Evolutionary conservation across 2,888 invertebrate species (phyloP), one percentile per base, ranked within the genome.

Genomic region (Amaurobius ferox): DNA sequence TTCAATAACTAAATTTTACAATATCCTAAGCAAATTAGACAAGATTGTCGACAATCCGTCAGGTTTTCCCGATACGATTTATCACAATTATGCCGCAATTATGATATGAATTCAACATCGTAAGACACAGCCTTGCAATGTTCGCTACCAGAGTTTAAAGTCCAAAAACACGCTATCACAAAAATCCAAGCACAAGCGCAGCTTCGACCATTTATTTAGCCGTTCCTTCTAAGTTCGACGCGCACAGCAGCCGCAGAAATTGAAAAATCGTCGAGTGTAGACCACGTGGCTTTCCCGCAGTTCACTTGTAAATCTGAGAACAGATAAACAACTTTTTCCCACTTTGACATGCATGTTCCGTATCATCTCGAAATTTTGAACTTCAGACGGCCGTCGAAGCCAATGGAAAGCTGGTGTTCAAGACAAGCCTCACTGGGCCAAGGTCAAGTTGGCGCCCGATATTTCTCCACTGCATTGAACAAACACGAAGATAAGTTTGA

Each of bases 341-440:
- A 29, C 16, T 6, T 55, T 48, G 64, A 74, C 64, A 64, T 7
- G 26, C 40, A 26, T 26, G 26, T 11, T 11, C 11, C 23, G 11
- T 73, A 61, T 73, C 73, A 35, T 40, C 30, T 11, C n/a, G n/a
- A 55, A 16, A 62, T 66, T 66, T 48, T 76, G 66, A 68, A 68
- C 68, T 68, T 68, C 39, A 35, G 28, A 5, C 68, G 39, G 26
- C 6, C 19, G 30, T 28, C 16, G 23, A 29, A 39, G 19, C 76
- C 66, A 66, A 64, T 76, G 76, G 19, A n/a, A 30, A 40, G 13
- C 6, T 19, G 32, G 26, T 32, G n/a, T 44, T 26, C 26, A 13
- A 39, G 48, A 44, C 79, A 48, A 72, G 72, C 72, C 79, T 72
- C 66, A 32, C 19, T 55, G 67, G 61, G 73, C 80, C 80, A 68